These are phyloP conservation scores for Operophtera brumata DNA, from an alignment of 2,888 invertebrate species.

Conservation along the genomic window DNA sequence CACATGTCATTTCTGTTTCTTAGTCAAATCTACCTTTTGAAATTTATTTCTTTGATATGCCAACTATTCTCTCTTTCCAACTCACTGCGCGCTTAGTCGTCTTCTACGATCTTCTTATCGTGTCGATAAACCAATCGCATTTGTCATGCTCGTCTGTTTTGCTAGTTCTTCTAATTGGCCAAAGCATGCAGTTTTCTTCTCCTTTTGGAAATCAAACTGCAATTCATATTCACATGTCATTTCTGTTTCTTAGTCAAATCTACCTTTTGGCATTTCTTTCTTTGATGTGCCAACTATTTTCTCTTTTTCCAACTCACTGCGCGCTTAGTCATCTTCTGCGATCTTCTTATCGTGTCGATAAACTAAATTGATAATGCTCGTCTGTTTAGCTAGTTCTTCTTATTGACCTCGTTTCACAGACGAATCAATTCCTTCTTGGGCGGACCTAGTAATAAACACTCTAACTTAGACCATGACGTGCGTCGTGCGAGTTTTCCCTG, in stretches of 20 bases:
- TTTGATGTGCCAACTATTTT: not conserved
- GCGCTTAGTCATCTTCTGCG: too few species aligned
- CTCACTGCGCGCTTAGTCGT: too few species aligned
- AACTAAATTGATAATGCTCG: not conserved
- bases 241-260: not conserved
- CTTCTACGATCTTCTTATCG: too few species aligned
- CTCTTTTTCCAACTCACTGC: too few species aligned
- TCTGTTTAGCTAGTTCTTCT: not conserved
- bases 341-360: too few species aligned
- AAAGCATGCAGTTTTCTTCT: slow-evolving; percentile 1
- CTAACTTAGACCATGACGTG: not conserved
- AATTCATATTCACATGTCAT: not conserved
- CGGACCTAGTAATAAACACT: too few species aligned
- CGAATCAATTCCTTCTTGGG: too few species aligned
- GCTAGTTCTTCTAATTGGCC: too few species aligned
- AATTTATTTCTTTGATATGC: not conserved
- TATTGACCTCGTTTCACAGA: not conserved
- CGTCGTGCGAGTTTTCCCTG: not conserved
- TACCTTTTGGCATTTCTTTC: not conserved
- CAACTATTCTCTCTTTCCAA: too few species aligned
- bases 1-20: not conserved
- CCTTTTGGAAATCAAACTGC: not conserved
- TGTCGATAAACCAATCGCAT: too few species aligned
- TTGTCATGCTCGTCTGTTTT: too few species aligned
- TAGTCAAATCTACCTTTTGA: not conserved